Evolutionary conservation across 2,113 vertebrate genomes (phyloP).

Genomic region (Leucoraja erinaceus): DNA sequence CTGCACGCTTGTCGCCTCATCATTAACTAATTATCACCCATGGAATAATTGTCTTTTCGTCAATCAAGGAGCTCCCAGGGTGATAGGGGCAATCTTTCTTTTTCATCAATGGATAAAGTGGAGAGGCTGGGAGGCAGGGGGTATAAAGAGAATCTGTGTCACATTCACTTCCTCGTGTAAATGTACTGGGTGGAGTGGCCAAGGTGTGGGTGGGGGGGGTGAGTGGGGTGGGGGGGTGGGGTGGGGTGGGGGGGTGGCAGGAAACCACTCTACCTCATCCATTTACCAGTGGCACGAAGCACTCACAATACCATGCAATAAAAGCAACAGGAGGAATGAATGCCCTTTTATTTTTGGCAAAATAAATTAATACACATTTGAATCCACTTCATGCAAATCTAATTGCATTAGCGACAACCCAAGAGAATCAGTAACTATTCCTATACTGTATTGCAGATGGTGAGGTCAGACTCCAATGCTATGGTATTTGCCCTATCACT

Average conservation of each 20-base stretch:
- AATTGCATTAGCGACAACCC: background rate
- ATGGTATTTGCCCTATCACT: too few relatives aligned
- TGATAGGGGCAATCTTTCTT: background rate
- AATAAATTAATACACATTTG: background rate
- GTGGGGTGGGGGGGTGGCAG: background rate
- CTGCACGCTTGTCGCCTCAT: background rate
- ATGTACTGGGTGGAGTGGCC: background rate
- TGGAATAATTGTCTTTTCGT: background rate
- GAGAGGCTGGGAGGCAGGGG: background rate
- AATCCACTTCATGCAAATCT: background rate
- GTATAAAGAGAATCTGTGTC: background rate
- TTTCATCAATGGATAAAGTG: background rate
- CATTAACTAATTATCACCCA: background rate
- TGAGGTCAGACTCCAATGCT: background rate
- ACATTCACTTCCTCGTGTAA: background rate
- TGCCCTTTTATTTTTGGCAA: background rate
- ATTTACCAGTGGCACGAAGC: background rate
- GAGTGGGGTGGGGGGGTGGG: background rate
- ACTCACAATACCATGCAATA: background rate
- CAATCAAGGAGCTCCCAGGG: background rate
- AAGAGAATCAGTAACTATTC: background rate
- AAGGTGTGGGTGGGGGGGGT: background rate
- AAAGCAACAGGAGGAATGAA: background rate
- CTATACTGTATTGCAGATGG: background rate
- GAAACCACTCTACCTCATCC: background rate